Evolutionary conservation across 2,797 vertebrate species (phyloP).

Genomic region (Adelosebastes latens): DNA sequence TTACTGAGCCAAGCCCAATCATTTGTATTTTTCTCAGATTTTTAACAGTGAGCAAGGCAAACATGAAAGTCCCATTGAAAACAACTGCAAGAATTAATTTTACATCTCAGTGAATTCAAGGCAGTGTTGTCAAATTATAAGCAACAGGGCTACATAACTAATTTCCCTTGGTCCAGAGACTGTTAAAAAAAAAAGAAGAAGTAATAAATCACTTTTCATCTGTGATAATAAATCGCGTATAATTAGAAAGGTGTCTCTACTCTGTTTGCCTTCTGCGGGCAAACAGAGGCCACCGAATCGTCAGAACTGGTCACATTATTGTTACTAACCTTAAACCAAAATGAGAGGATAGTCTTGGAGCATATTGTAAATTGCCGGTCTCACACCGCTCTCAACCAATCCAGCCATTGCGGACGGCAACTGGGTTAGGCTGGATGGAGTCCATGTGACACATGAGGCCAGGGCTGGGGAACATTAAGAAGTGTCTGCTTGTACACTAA

Average conservation of each 20-base stretch:
- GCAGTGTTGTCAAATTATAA: constrained; percentile 82
- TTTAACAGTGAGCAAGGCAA: constrained; percentile 79
- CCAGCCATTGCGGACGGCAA: constrained; percentile 55
- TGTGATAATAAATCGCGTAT: constrained; percentile 77
- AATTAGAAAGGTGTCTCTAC: constrained; percentile 74
- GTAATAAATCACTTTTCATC: constrained; percentile 77
- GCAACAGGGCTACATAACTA: constrained; percentile 81
- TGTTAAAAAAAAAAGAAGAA: constrained; percentile 57
- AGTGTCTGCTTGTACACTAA: constrained; percentile 78
- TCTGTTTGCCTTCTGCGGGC: constrained; percentile 62
- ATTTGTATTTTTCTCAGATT: constrained; percentile 83
- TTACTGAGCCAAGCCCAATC: constrained; percentile 83
- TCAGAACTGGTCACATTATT: constrained; percentile 49
- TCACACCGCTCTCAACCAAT: constrained; percentile 61
- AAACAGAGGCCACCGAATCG: constrained; percentile 52
- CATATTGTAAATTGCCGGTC: constrained; percentile 63
- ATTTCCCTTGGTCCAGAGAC: constrained; percentile 81
- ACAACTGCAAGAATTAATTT: constrained; percentile 84
- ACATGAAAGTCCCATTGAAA: constrained; percentile 82
- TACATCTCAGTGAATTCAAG: constrained; percentile 84
- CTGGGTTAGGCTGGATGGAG: constrained; percentile 67
- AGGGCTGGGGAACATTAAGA: constrained; percentile 76
- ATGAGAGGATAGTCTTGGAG: constrained; percentile 36
- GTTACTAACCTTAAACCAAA: constrained; percentile 61
- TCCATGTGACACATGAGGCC: constrained; percentile 82